Conservation (phyloP, 2,888 invertebrate genomes). For the Pandemis corylana region DNA sequence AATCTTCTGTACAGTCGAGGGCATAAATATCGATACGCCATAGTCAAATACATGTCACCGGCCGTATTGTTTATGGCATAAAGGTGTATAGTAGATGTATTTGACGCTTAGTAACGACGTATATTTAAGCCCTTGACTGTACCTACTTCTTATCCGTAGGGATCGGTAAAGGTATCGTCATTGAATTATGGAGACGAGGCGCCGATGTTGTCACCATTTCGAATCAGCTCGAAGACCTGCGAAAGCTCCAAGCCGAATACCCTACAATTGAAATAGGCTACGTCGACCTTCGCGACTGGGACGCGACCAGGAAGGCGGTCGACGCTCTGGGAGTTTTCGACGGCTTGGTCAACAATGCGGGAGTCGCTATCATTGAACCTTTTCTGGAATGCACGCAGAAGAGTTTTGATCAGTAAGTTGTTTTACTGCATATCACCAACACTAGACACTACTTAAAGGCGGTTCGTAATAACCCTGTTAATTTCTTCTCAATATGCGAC, state of each 20-base stretch:
- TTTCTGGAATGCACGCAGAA: conserved; percentile 89
- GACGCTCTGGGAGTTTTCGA: conserved; percentile 28
- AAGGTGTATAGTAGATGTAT: too few species aligned
- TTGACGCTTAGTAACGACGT: too few species aligned
- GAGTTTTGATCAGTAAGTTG: conserved; percentile 88
- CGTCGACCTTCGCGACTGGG: conserved; percentile 31
- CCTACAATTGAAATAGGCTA: conserved; percentile 18
- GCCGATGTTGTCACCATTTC: conserved; percentile 89
- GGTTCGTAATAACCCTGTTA: neutral
- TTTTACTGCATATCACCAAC: neutral
- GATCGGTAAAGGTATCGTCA: conserved; percentile 87
- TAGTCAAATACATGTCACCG: too few species aligned
- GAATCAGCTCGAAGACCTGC: conserved; percentile 70
- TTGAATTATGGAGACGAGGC: conserved; percentile 83
- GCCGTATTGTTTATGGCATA: too few species aligned
- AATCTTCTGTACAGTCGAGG: too few species aligned
- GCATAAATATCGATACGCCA: too few species aligned
- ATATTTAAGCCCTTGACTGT: too few species aligned
- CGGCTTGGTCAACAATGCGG: conserved; percentile 71
- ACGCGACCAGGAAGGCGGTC: conserved; percentile 4
- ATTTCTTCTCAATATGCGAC: too few species aligned
- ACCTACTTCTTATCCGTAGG: conserved; percentile 57
- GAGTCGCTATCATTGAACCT: conserved; percentile 87
- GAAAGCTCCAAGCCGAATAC: conserved; percentile 17
- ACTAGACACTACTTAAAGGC: too few species aligned